These are phyloP conservation scores for Microctenopoma steveboyesi DNA, from an alignment of 2,797 vertebrate species.

Conservation along the genomic window DNA sequence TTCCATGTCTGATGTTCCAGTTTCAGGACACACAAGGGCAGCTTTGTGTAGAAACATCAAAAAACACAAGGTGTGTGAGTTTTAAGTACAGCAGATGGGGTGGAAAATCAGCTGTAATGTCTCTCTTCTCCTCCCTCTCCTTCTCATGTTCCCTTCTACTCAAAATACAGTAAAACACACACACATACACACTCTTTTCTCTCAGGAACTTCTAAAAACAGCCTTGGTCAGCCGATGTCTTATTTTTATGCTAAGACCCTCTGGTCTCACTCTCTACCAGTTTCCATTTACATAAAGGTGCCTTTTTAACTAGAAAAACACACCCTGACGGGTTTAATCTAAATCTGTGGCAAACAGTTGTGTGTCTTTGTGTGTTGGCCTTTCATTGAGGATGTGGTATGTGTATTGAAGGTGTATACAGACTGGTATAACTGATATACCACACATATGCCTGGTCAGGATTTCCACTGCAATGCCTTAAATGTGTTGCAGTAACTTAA, in stretches of 20 bases:
- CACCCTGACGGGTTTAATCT: constrained; percentile 1
- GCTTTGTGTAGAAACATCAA: constrained; percentile 69
- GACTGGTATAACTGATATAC: constrained; percentile 27
- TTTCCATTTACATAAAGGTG: constrained; percentile 67
- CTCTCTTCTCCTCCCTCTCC: constrained; percentile 58
- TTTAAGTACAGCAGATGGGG: constrained; percentile 61
- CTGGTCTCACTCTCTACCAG: constrained; percentile 47
- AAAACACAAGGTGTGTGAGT: constrained; percentile 62
- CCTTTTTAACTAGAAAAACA: constrained; percentile 58
- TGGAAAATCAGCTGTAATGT: constrained; percentile 77
- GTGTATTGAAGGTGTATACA: constrained; percentile 39
- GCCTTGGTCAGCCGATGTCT: constrained; percentile 33
- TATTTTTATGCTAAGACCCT: constrained; percentile 53
- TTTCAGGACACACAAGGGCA: constrained; percentile 58
- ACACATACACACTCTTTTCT: constrained; percentile 48
- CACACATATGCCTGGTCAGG: constrained; percentile 10
- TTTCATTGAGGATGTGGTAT: constrained; percentile 34
- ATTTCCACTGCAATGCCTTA: constrained; percentile 2
- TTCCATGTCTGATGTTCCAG: constrained; percentile 54
- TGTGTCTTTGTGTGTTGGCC: constrained; percentile 37
- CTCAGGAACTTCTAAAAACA: constrained; percentile 61
- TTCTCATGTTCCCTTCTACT: constrained; percentile 47
- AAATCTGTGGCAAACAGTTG: constrained; percentile 46
- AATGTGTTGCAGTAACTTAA: background rate
- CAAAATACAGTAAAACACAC: constrained; percentile 62